These are phyloP conservation scores for Colletes latitarsis DNA, from an alignment of 1,140 invertebrate genomes.

Conservation along the genomic window DNA sequence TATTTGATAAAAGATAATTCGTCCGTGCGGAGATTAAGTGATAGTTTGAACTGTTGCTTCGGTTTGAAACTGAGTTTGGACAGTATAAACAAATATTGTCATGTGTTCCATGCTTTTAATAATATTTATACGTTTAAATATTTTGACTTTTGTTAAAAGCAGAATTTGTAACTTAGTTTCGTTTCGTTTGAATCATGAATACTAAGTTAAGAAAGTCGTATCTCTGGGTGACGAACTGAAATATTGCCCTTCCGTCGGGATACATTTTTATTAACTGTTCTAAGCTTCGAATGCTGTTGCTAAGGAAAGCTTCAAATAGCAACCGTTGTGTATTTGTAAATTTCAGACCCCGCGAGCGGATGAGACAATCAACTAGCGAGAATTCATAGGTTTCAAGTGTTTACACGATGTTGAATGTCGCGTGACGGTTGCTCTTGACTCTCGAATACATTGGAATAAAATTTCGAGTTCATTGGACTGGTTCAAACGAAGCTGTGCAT, in stretches of 20 bases:
- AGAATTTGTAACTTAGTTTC: not conserved
- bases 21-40: not conserved
- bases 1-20: too few relatives aligned
- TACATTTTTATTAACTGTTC: not conserved
- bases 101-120: not conserved
- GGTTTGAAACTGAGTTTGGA: not conserved
- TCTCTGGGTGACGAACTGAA: not conserved
- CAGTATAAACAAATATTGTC: not conserved
- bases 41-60: slow-evolving; percentile 6
- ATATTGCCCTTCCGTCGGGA: not conserved
- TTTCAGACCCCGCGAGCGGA: not conserved
- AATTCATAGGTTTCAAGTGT: not conserved
- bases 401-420: slow-evolving; percentile 16
- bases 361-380: not conserved
- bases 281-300: not conserved
- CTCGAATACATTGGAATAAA: not conserved
- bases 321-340: slow-evolving; percentile 29
- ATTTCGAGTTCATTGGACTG: not conserved
- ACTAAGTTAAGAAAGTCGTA: not conserved
- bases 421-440: slow-evolving; percentile 1
- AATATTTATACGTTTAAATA: not conserved
- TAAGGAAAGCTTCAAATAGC: slow-evolving; percentile 9
- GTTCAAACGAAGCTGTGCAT: not conserved
- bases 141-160: not conserved
- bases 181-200: too few relatives aligned